Evolutionary conservation across 2,113 vertebrate species (phyloP).

Genomic region (Clarias gariepinus): DNA sequence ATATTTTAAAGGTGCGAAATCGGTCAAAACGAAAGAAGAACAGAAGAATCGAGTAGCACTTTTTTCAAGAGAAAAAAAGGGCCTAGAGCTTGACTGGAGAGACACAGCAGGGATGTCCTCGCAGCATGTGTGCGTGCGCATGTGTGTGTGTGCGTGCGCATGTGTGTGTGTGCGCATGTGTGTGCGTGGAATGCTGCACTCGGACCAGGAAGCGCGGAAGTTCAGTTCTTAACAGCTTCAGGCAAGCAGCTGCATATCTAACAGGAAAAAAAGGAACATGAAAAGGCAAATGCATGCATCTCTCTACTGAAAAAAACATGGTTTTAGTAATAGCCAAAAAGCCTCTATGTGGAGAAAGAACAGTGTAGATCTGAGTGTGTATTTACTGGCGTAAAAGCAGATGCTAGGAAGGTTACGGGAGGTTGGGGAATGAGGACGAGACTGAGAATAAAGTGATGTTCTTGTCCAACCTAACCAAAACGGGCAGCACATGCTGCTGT

Average conservation of each 20-base stretch:
- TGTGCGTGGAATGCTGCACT: constrained; percentile 50
- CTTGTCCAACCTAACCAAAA: constrained; percentile 24
- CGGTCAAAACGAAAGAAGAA: neutral
- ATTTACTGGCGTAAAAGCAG: constrained; percentile 2
- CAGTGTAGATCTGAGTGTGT: neutral
- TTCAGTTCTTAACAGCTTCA: constrained; percentile 42
- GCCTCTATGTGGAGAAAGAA: neutral
- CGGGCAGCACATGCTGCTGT: neutral
- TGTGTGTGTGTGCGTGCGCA: too few relatives aligned
- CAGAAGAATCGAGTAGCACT: neutral
- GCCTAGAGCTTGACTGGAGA: neutral
- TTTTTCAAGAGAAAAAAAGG: neutral
- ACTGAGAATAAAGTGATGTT: neutral
- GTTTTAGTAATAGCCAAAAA: neutral
- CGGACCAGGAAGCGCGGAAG: constrained; percentile 48
- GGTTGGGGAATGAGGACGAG: neutral
- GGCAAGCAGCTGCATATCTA: constrained; percentile 38
- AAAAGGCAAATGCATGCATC: neutral
- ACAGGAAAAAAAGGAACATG: neutral
- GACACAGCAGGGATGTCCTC: constrained; percentile 39
- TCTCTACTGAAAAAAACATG: neutral
- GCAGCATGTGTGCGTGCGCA: constrained; percentile 36
- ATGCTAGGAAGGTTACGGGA: neutral
- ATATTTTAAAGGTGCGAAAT: neutral
- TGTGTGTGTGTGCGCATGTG: neutral